Conservation (phyloP, 2,797 vertebrate genomes). For the Valencia hispanica region DNA sequence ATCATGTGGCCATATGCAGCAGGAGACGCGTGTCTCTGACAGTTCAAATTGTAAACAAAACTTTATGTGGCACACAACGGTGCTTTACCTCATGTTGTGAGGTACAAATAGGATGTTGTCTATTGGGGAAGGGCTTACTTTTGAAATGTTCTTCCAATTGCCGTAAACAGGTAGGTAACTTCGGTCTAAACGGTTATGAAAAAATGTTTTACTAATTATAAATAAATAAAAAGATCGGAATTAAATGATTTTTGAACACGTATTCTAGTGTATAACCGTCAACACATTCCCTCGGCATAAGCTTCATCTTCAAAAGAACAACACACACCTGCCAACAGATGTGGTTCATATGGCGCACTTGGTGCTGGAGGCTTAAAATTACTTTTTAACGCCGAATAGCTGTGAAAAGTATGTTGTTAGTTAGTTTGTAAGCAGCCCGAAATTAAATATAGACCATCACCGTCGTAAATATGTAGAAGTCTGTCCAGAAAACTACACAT, state of each 20-base stretch:
- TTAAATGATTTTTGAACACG: not conserved
- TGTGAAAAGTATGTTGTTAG: accelerated
- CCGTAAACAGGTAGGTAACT: not conserved
- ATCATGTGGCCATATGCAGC: not conserved
- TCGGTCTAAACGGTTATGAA: not conserved
- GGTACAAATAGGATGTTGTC: not conserved
- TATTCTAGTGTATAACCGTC: accelerated
- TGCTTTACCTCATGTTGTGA: not conserved
- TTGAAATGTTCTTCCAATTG: accelerated
- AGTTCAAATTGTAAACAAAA: constrained; percentile 32
- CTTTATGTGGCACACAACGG: not conserved
- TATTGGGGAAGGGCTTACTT: not conserved
- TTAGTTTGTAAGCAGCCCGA: not conserved
- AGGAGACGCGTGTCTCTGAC: constrained; percentile 25
- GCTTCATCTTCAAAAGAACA: not conserved
- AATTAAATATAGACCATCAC: not conserved
- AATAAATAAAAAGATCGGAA: not conserved
- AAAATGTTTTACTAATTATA: accelerated
- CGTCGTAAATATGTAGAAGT: accelerated
- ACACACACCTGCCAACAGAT: too few species aligned
- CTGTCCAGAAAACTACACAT: accelerated
- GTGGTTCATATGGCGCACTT: not conserved
- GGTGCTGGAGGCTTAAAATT: not conserved
- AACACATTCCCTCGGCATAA: not conserved
- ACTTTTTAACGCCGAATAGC: not conserved